phyloP scores from a whole-genome alignment of 2,113 vertebrate genomes.

The Alosa alosa region DNA sequence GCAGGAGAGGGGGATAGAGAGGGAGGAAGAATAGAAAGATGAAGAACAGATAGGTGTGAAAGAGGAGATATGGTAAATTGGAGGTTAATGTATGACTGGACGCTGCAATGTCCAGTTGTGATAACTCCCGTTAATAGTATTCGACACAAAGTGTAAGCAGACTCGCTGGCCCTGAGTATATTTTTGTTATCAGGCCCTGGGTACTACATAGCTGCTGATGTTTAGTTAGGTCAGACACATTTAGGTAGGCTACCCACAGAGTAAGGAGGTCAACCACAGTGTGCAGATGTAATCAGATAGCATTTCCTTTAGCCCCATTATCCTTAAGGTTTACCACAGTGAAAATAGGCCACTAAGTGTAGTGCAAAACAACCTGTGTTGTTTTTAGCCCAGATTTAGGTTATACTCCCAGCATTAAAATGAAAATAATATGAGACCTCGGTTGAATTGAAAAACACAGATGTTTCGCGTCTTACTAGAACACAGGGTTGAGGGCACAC shows the following conservation, averaged over 20 bases:
- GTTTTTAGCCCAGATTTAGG: background rate
- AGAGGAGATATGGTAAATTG: background rate
- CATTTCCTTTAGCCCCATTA: background rate
- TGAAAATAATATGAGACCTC: background rate
- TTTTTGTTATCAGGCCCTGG: background rate
- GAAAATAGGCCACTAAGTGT: background rate
- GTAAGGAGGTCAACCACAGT: background rate
- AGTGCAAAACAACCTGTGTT: background rate
- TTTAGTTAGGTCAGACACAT: background rate
- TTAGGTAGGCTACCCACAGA: background rate
- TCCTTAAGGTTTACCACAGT: background rate
- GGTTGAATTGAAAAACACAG: background rate
- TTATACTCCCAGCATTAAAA: background rate
- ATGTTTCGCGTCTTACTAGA: background rate
- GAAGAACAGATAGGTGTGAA: background rate
- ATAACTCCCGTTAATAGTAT: background rate
- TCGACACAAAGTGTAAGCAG: background rate
- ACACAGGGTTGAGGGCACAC: background rate
- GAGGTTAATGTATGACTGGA: background rate
- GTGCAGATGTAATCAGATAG: background rate
- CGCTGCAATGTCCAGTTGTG: background rate
- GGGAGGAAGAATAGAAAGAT: background rate
- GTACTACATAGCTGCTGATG: background rate
- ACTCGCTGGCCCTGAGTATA: background rate
- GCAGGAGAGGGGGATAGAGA: background rate